Percentiles rank a stretch among this genome's conserved stretches.
phyloP scores from a whole-genome alignment of 2,113 vertebrate species.

The Xiphophorus couchianus region DNA sequence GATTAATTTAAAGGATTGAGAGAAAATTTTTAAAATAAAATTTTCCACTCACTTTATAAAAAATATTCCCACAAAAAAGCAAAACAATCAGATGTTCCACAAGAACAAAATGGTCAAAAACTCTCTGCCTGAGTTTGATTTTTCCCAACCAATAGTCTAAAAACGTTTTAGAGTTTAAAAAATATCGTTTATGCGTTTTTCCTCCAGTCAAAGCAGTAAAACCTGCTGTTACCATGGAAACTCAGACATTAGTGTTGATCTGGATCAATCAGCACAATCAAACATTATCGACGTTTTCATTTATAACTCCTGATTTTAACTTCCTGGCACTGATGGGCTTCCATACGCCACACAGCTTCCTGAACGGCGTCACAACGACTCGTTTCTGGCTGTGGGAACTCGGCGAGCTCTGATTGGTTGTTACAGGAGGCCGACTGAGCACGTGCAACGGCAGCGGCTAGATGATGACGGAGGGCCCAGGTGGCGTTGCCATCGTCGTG shows the following conservation, averaged over 20 bases:
- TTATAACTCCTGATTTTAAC: not conserved
- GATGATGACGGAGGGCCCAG: conserved; percentile 68
- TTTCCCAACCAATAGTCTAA: not conserved
- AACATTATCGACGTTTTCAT: not conserved
- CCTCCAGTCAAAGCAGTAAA: not conserved
- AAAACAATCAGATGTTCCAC: not conserved
- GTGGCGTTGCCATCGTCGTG: conserved; percentile 57
- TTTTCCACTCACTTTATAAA: not conserved
- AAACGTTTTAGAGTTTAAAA: not conserved
- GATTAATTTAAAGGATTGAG: not conserved
- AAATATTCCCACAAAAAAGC: not conserved
- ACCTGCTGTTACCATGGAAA: not conserved
- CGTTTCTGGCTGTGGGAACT: not conserved
- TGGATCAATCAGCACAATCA: not conserved
- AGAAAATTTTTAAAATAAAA: conserved; percentile 2
- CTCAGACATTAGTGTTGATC: too few relatives aligned
- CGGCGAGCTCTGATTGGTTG: conserved; percentile 2
- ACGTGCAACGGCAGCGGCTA: conserved; percentile 41
- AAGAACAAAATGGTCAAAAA: not conserved
- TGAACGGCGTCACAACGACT: not conserved
- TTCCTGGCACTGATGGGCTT: not conserved
- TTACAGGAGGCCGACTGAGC: conserved; percentile 2
- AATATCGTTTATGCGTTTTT: not conserved
- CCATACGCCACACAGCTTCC: not conserved
- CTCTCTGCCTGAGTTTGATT: not conserved